phyloP scores from a whole-genome alignment of 2,888 invertebrate species.

The Nephrotoma appendiculata region DNA sequence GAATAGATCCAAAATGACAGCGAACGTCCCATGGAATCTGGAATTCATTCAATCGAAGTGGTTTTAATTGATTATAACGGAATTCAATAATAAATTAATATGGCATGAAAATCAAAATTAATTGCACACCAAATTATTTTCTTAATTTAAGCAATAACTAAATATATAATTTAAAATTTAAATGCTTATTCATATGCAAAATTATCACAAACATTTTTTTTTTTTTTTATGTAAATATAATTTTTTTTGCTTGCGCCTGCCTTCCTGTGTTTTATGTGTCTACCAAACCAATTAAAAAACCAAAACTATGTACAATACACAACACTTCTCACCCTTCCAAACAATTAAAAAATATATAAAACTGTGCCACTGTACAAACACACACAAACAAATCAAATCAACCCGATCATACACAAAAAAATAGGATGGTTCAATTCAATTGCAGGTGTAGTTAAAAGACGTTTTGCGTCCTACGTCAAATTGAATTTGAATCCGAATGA shows the following conservation, averaged over 20 bases:
- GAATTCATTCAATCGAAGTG: no score
- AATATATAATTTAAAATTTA: background rate
- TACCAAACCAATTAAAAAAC: background rate
- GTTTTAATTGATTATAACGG: background rate
- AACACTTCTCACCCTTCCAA: conserved; percentile 1
- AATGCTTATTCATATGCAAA: background rate
- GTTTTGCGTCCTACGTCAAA: conserved; percentile 72
- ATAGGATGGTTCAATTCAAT: conserved; percentile 50
- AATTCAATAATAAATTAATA: background rate
- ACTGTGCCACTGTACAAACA: conserved; percentile 1
- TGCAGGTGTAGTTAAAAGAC: conserved; percentile 58
- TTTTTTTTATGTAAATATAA: background rate
- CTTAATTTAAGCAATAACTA: background rate
- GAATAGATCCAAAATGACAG: no score
- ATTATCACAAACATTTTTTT: conserved; percentile 4
- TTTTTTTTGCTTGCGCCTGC: background rate
- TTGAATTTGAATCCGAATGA: conserved; percentile 48
- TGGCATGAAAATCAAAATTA: background rate
- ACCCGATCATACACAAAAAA: background rate
- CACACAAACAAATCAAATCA: conserved; percentile 6
- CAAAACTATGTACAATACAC: background rate
- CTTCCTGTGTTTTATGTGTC: background rate
- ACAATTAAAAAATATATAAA: conserved; percentile 5
- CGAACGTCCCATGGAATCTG: no score
- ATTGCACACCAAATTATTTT: background rate